Percentiles rank a stretch among this genome's conserved stretches.
These are phyloP conservation scores for Darevskia nairensis DNA, from an alignment of 2,797 vertebrate genomes.

Conservation along the genomic window DNA sequence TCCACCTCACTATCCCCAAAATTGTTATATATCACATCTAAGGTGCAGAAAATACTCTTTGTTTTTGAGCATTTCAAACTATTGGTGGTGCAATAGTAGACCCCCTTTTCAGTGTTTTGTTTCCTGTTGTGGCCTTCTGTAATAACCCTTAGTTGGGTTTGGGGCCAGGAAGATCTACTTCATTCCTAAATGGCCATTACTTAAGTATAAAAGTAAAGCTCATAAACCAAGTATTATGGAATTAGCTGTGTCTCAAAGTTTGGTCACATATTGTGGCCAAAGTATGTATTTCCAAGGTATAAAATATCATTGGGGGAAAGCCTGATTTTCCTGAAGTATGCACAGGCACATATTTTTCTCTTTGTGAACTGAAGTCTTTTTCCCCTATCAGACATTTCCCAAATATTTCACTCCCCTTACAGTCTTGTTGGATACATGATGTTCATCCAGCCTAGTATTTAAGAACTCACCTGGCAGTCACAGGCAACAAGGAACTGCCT, in stretches of 20 bases:
- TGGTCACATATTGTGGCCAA: not conserved
- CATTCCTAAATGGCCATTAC: too few relatives aligned
- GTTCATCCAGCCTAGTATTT: not conserved
- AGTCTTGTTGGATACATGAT: not conserved
- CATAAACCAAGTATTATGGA: too few relatives aligned
- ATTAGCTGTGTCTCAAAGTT: not conserved
- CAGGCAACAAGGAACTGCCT: not conserved
- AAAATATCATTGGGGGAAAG: not conserved
- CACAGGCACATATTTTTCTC: not conserved
- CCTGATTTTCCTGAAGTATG: not conserved
- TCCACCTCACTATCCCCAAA: not conserved
- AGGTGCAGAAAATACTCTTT: not conserved
- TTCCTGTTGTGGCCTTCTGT: too few relatives aligned
- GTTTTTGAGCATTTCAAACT: too few relatives aligned
- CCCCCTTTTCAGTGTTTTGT: too few relatives aligned
- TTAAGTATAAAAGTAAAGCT: too few relatives aligned
- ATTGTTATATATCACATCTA: not conserved
- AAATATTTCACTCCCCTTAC: not conserved
- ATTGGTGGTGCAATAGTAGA: too few relatives aligned
- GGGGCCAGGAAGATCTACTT: too few relatives aligned
- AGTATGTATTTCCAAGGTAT: not conserved
- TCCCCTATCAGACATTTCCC: not conserved
- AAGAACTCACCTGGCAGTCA: not conserved
- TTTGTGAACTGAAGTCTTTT: not conserved
- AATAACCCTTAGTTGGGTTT: too few relatives aligned